These are phyloP conservation scores for Agrochola lota DNA, from an alignment of 2,888 invertebrate genomes.

Conservation along the genomic window DNA sequence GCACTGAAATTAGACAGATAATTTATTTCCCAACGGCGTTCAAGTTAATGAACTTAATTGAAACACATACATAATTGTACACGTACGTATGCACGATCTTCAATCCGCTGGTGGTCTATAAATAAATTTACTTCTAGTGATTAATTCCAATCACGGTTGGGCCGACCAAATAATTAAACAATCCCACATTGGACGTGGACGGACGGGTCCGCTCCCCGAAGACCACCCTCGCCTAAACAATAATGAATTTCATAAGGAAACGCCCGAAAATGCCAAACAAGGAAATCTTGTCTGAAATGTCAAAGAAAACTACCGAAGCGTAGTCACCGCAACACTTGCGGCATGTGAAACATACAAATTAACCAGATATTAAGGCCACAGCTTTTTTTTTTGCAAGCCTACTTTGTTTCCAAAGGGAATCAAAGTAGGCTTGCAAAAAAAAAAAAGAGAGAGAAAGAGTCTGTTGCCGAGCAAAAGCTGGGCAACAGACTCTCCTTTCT, in stretches of 20 bases:
- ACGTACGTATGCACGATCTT: constrained; percentile 56
- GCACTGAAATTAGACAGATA: background rate
- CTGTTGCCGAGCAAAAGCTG: too few species aligned
- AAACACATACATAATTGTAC: constrained; percentile 40
- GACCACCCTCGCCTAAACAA: constrained; percentile 76
- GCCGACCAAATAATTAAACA: constrained; percentile 88
- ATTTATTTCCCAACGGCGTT: constrained; percentile 40
- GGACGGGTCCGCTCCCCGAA: constrained; percentile 77
- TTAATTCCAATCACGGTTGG: constrained; percentile 86
- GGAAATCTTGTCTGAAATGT: constrained; percentile 71
- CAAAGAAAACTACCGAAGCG: constrained; percentile 69
- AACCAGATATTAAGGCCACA: constrained; percentile 46
- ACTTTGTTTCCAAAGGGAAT: background rate
- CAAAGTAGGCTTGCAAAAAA: too few species aligned
- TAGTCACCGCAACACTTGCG: constrained; percentile 57
- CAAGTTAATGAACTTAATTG: constrained; percentile 52
- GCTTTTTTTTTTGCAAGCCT: background rate
- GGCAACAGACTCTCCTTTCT: background rate
- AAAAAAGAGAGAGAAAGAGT: too few species aligned
- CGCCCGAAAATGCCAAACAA: constrained; percentile 71
- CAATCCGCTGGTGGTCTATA: constrained; percentile 69
- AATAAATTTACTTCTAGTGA: constrained; percentile 80
- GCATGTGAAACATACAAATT: constrained; percentile 64
- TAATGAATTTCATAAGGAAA: constrained; percentile 82
- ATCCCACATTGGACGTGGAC: constrained; percentile 80